Percentiles rank a stretch among this genome's conserved stretches.
These are phyloP conservation scores for Apostichopus leukothele DNA, from an alignment of 53 echinoderm and acorn worm species.

Conservation along the genomic window DNA sequence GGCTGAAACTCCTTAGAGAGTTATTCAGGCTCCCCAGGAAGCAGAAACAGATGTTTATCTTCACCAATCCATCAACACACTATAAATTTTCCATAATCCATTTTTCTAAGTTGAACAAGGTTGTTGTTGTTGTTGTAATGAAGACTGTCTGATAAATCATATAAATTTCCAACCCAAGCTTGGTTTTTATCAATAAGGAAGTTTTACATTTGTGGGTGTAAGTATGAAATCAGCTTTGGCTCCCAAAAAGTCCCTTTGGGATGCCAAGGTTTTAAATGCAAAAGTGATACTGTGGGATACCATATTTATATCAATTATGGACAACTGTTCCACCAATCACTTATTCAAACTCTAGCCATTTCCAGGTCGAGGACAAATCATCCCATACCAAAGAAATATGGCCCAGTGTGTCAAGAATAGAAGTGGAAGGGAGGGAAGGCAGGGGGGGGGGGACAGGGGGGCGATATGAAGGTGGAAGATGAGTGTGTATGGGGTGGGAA, in stretches of 20 bases:
- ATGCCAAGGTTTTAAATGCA: neutral
- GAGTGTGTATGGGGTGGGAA: no score
- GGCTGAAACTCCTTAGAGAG: slow-evolving; percentile 17
- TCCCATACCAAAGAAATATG: no score
- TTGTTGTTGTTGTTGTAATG: neutral
- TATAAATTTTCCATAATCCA: slow-evolving; percentile 18
- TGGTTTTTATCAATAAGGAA: neutral
- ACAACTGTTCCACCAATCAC: neutral
- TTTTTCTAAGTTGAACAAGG: neutral
- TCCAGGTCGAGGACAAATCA: no score
- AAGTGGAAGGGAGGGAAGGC: no score
- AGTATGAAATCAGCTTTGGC: neutral
- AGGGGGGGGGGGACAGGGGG: no score
- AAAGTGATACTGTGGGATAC: neutral
- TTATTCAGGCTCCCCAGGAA: neutral
- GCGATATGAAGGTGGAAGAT: no score
- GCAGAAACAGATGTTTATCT: slow-evolving; percentile 25
- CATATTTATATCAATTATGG: slow-evolving; percentile 15
- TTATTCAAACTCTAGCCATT: neutral
- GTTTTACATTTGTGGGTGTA: slow-evolving; percentile 14
- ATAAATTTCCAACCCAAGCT: neutral
- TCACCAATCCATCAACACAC: slow-evolving; percentile 19
- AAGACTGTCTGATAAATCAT: neutral
- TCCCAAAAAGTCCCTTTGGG: neutral
- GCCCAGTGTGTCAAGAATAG: no score